phyloP scores from a whole-genome alignment of 92 coral and sea anemone species.

The Montipora capitata region DNA sequence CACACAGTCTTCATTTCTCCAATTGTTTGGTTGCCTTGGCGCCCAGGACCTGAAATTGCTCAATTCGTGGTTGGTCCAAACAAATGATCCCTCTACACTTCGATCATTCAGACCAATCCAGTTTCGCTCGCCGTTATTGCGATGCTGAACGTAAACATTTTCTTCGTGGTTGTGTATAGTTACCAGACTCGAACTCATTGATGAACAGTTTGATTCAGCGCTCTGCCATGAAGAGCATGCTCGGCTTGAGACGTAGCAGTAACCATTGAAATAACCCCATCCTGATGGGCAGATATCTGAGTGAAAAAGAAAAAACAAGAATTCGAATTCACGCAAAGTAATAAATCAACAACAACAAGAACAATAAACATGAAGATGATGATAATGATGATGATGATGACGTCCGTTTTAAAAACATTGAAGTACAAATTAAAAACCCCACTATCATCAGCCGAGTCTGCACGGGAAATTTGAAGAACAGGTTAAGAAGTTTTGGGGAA shows the following conservation, averaged over 20 bases:
- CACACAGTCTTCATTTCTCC: constrained; percentile 64
- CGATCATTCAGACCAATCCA: constrained; percentile 74
- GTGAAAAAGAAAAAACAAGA: not conserved
- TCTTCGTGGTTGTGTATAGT: constrained; percentile 49
- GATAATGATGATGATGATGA: too few species aligned
- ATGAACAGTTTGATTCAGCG: constrained; percentile 43
- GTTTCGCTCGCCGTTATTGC: constrained; percentile 39
- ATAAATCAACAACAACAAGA: not conserved
- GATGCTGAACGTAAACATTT: constrained; percentile 39
- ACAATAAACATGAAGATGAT: too few species aligned
- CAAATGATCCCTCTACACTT: constrained; percentile 43
- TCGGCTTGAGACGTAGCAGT: constrained; percentile 42
- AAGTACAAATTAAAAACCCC: too few species aligned
- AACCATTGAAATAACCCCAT: constrained; percentile 51
- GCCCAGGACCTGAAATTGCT: constrained; percentile 71
- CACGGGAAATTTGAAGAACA: too few species aligned
- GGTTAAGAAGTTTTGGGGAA: too few species aligned
- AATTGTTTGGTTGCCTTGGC: constrained; percentile 53
- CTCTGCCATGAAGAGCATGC: constrained; percentile 45
- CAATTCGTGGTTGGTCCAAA: constrained; percentile 57
- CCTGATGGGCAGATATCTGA: constrained; percentile 41
- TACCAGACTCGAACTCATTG: constrained; percentile 45
- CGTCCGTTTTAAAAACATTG: too few species aligned
- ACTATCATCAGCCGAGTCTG: too few species aligned
- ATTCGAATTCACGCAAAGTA: not conserved